Evolutionary conservation across 1,140 invertebrate genomes (phyloP).

Genomic region (Drosophila prosaltans): DNA sequence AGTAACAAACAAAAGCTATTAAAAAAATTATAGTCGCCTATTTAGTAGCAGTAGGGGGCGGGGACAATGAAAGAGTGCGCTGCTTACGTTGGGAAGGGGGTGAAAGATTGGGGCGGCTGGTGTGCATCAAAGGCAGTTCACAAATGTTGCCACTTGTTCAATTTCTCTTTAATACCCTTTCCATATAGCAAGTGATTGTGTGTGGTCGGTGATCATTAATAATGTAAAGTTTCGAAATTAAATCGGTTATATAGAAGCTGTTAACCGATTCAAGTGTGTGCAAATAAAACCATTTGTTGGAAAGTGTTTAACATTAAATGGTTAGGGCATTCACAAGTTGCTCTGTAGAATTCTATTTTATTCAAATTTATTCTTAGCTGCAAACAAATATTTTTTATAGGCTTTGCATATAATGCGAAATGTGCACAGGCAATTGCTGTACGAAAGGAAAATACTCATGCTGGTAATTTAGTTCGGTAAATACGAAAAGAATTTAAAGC

Average conservation of each 20-base stretch:
- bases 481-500: neutral
- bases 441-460: constrained; percentile 16
- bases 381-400: constrained; percentile 7
- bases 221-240: neutral
- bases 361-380: constrained; percentile 1
- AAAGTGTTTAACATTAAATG: too few species aligned
- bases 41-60: constrained; percentile 23
- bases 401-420: constrained; percentile 12
- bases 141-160: constrained; percentile 21
- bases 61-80: neutral
- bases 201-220: neutral
- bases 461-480: constrained; percentile 1
- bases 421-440: constrained; percentile 23
- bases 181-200: neutral
- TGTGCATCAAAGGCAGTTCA: constrained; percentile 57
- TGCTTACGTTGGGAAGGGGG: constrained; percentile 1
- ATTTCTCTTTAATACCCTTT: constrained; percentile 29
- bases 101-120: constrained; percentile 31
- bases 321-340: neutral
- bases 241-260: neutral
- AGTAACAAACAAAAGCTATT: constrained; percentile 70
- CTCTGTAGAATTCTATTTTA: neutral
- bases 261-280: too few species aligned
- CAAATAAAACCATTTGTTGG: too few species aligned
- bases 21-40: constrained; percentile 57